Base-by-base conservation (phyloP, 2,797 vertebrate genomes). In the Rhinichthys osculus region DNA sequence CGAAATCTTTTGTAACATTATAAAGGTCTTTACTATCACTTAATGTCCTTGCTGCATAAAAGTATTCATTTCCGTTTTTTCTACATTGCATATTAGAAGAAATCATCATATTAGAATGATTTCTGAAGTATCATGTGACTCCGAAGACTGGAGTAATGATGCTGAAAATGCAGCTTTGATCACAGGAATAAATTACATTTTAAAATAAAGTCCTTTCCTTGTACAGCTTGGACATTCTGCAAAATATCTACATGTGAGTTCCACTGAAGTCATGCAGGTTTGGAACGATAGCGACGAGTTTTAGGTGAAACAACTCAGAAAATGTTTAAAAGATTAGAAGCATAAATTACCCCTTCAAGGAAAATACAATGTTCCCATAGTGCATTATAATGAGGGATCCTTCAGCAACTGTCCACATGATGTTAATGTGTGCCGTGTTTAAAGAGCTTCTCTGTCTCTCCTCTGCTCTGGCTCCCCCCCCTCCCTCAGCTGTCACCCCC, bases 401-500 rank as follows among this genome's bases (percentile, higher is more conserved):
- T 73, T 73, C n/a, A 47, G 42, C 40, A 21, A 23, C 44, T 50
- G 27, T 74, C 50, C 17, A 57, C 72, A 42, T 23, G 67, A 70
- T 79, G 64, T 70, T 78, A 40, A 64, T 74, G 54, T 88, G 47
- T 79, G 69, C 57, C 17, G 70, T 86, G 67, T 90, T 81, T 85
- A 85, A 87, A 87, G 79, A 69, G 76, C 64, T 54, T 89, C 73
- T 88, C 77, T 88, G 64, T 88, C 42, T 89, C 70, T 84, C 50
- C 79, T 81, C 81, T 73, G 62, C 74, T 77, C 84, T 67, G 38
- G 27, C 73, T 78, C 10, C 81, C 59, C 76, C n/a, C 52, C 44
- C 72, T 72, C 80, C 27, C 79, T 91, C 92, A 94, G 94, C 93
- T 74, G 92, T 94, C 92, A 93, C 95, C 89, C 94, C 95, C 88